Evolutionary conservation across 2,888 invertebrate genomes (phyloP).

Genomic region (Melikaiella ostensackeni): DNA sequence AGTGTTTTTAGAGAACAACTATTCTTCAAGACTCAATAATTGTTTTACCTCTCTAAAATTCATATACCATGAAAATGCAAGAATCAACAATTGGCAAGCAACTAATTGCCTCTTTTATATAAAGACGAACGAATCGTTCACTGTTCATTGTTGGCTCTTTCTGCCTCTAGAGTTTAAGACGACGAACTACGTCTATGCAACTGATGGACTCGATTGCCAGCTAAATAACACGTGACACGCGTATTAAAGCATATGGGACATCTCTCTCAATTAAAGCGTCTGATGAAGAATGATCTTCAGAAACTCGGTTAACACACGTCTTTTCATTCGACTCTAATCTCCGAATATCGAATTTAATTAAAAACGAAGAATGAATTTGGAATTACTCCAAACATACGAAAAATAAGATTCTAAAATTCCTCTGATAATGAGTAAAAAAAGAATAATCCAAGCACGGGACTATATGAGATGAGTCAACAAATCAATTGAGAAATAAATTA

Average conservation of each 20-base stretch:
- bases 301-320: constrained; percentile 12
- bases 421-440: not conserved
- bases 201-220: constrained; percentile 36
- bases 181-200: constrained; percentile 26
- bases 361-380: not conserved
- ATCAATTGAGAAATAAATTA: not conserved
- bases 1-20: not conserved
- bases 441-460: not conserved
- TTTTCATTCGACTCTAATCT: constrained; percentile 9
- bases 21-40: not conserved
- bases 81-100: constrained; percentile 25
- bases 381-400: not conserved
- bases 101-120: constrained; percentile 29
- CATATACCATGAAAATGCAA: not conserved
- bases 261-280: constrained; percentile 28
- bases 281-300: constrained; percentile 24
- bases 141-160: constrained; percentile 34
- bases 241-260: constrained; percentile 37
- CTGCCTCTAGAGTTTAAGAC: constrained; percentile 7
- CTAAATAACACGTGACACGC: constrained; percentile 34
- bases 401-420: not conserved
- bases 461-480: constrained; percentile 4
- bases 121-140: no score
- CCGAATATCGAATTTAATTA: not conserved
- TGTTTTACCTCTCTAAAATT: not conserved